These are phyloP conservation scores for Stomatorhinus ivindoensis DNA, from an alignment of 2,113 vertebrate species.

Conservation along the genomic window DNA sequence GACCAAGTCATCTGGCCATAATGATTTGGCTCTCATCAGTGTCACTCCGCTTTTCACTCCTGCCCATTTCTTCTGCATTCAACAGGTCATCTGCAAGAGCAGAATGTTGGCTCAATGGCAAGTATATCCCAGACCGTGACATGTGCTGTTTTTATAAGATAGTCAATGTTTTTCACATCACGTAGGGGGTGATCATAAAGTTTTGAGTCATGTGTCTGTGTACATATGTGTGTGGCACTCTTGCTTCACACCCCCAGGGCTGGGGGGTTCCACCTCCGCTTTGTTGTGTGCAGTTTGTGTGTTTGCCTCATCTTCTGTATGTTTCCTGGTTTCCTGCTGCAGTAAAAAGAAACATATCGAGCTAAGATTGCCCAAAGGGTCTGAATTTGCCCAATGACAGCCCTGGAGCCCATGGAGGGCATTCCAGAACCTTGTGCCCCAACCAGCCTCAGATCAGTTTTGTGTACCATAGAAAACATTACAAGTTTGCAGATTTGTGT, in stretches of 20 bases:
- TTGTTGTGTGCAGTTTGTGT: not conserved
- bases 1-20: not conserved
- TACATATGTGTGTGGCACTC: not conserved
- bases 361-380: not conserved
- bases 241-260: not conserved
- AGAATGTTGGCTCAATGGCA: not conserved
- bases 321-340: not conserved
- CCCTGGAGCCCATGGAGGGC: not conserved
- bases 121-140: not conserved
- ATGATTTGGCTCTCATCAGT: not conserved
- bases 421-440: not conserved
- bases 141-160: no score
- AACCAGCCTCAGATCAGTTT: not conserved
- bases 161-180: no score
- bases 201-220: not conserved
- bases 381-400: not conserved
- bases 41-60: not conserved
- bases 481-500: not conserved
- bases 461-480: not conserved
- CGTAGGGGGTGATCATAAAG: not conserved
- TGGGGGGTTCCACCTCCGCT: not conserved
- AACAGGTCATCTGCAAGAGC: not conserved
- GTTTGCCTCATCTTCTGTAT: not conserved
- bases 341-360: not conserved
- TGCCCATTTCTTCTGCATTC: not conserved